phyloP scores from a whole-genome alignment of 2,113 vertebrate species.

The Anarrhichthys ocellatus region DNA sequence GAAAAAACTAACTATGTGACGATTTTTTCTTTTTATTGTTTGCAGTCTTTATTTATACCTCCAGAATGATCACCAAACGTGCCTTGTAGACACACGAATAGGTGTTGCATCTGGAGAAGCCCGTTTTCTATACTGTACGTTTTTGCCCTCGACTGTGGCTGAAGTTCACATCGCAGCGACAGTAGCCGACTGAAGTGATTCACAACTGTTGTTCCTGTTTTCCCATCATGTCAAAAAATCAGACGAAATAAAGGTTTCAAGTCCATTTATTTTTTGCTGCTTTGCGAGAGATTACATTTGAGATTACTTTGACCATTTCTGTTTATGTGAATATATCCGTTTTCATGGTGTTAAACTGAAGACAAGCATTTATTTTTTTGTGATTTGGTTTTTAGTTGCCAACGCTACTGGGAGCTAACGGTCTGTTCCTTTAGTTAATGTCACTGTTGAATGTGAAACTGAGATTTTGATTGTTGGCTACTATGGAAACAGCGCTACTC shows the following conservation, averaged over 20 bases:
- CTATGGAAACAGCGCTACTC: slow-evolving; percentile 60
- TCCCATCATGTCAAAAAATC: slow-evolving; percentile 49
- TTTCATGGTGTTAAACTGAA: slow-evolving; percentile 57
- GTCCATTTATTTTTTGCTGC: slow-evolving; percentile 56
- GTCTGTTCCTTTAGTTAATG: slow-evolving; percentile 51
- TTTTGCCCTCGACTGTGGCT: slow-evolving; percentile 49
- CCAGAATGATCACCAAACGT: slow-evolving; percentile 80
- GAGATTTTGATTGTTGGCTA: slow-evolving; percentile 69
- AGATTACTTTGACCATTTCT: slow-evolving; percentile 52
- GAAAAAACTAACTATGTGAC: slow-evolving; percentile 71
- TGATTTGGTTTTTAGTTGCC: slow-evolving; percentile 51
- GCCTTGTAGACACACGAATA: slow-evolving; percentile 81
- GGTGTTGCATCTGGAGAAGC: slow-evolving; percentile 77
- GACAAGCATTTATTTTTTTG: slow-evolving; percentile 65
- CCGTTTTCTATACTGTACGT: slow-evolving; percentile 59
- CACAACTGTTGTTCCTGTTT: slow-evolving; percentile 29
- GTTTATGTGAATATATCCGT: slow-evolving; percentile 66
- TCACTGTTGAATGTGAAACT: slow-evolving; percentile 78
- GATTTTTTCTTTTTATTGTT: slow-evolving; percentile 57
- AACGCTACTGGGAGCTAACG: slow-evolving; percentile 63
- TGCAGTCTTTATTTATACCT: slow-evolving; percentile 80
- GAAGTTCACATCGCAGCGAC: slow-evolving; percentile 48
- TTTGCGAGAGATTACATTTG: slow-evolving; percentile 64
- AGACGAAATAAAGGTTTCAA: slow-evolving; percentile 44
- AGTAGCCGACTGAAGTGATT: slow-evolving; percentile 25